Conservation (phyloP, 2,113 vertebrate species). For the Platysteira castanea region DNA sequence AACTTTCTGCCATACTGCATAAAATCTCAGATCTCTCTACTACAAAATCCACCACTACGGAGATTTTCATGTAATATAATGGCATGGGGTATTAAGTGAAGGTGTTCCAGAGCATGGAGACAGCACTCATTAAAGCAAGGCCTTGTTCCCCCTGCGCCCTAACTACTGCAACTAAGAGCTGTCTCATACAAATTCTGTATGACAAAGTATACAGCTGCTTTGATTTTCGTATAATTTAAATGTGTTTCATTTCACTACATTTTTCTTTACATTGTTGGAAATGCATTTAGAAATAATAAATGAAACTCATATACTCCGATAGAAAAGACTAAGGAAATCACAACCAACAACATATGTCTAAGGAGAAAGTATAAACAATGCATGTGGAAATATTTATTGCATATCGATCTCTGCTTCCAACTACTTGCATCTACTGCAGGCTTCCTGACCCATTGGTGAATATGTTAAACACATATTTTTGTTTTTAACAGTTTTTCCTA, state of each 20-base stretch:
- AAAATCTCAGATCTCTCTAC: background rate
- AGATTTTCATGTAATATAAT: background rate
- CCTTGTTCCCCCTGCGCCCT: background rate
- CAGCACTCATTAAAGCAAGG: background rate
- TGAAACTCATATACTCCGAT: background rate
- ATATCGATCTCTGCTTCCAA: background rate
- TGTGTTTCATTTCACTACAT: background rate
- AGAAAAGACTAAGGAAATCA: background rate
- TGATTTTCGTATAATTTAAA: background rate
- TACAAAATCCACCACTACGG: background rate
- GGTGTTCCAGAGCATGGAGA: background rate
- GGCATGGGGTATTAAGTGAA: background rate
- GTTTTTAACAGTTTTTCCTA: background rate
- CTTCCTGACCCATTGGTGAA: background rate
- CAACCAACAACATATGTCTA: background rate
- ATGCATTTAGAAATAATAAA: background rate
- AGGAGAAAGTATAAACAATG: background rate
- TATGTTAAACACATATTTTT: background rate
- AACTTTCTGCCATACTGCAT: background rate
- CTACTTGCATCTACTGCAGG: background rate
- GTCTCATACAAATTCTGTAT: background rate
- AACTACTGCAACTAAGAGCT: background rate
- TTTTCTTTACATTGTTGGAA: background rate
- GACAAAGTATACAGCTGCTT: background rate
- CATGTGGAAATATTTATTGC: background rate